Evolutionary conservation across 2,113 vertebrate genomes (phyloP).

Genomic region (Galeopterus variegatus): DNA sequence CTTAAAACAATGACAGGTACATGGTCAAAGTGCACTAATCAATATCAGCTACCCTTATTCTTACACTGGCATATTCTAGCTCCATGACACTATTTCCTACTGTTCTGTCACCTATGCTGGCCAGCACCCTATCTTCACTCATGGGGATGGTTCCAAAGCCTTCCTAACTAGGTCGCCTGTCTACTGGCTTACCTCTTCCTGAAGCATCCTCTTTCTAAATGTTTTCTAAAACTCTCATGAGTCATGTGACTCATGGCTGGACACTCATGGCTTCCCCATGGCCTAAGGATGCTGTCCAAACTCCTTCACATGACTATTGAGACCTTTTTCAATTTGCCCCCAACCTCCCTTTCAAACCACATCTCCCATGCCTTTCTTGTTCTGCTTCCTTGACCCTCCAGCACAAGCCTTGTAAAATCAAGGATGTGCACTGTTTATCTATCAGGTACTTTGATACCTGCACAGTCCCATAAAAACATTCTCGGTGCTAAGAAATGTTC

Average conservation of each 20-base stretch:
- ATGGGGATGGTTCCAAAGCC: background rate
- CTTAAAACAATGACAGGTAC: background rate
- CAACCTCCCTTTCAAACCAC: background rate
- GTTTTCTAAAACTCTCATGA: background rate
- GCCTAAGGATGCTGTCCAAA: background rate
- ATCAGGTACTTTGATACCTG: background rate
- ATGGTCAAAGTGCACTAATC: background rate
- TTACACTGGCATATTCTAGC: background rate
- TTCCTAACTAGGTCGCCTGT: background rate
- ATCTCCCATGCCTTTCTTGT: background rate
- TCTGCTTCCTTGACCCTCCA: background rate
- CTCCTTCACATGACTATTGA: background rate
- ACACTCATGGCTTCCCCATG: background rate
- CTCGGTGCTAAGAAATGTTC: background rate
- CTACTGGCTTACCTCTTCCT: background rate
- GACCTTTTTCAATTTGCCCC: background rate
- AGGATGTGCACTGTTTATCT: background rate
- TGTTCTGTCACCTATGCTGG: background rate
- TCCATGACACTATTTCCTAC: background rate
- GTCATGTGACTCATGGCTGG: background rate
- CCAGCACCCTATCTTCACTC: background rate
- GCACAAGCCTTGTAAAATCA: background rate
- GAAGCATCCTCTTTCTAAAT: background rate
- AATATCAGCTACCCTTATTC: background rate
- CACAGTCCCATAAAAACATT: background rate